phyloP scores from a whole-genome alignment of 2,113 vertebrate species.

The Brienomyrus brachyistius region DNA sequence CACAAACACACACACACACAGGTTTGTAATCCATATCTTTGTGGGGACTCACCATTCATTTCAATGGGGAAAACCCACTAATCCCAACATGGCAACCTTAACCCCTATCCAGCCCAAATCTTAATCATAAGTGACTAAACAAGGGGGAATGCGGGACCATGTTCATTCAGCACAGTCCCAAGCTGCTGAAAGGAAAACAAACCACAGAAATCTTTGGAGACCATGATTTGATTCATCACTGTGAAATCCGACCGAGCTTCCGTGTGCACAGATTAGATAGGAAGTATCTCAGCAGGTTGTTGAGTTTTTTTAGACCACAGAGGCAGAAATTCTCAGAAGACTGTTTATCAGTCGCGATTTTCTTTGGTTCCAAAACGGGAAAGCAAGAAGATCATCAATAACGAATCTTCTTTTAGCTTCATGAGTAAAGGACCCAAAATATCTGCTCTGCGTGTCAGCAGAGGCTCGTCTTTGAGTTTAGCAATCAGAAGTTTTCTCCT shows the following conservation, averaged over 20 bases:
- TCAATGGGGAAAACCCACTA: neutral
- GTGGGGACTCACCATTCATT: neutral
- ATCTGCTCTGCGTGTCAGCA: neutral
- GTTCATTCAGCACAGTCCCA: neutral
- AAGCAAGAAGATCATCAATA: slow-evolving; percentile 17
- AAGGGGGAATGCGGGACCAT: neutral
- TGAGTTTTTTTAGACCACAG: neutral
- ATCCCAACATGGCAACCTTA: neutral
- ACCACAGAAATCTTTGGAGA: neutral
- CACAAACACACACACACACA: neutral
- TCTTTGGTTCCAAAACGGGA: slow-evolving; percentile 12
- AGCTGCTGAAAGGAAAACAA: neutral
- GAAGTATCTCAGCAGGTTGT: neutral
- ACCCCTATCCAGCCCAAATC: neutral
- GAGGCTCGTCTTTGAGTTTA: slow-evolving; percentile 10
- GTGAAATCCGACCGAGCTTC: neutral
- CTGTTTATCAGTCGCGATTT: neutral
- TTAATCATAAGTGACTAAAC: neutral
- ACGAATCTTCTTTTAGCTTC: slow-evolving; percentile 15
- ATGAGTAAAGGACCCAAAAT: slow-evolving; percentile 12
- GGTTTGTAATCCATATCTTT: neutral
- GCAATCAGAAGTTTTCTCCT: slow-evolving; percentile 18
- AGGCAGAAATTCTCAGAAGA: slow-evolving; percentile 6
- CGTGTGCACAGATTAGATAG: neutral
- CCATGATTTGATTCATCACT: neutral